These are phyloP conservation scores for Drosophila nigromelanica DNA, from an alignment of 1,140 invertebrate genomes.

Conservation along the genomic window DNA sequence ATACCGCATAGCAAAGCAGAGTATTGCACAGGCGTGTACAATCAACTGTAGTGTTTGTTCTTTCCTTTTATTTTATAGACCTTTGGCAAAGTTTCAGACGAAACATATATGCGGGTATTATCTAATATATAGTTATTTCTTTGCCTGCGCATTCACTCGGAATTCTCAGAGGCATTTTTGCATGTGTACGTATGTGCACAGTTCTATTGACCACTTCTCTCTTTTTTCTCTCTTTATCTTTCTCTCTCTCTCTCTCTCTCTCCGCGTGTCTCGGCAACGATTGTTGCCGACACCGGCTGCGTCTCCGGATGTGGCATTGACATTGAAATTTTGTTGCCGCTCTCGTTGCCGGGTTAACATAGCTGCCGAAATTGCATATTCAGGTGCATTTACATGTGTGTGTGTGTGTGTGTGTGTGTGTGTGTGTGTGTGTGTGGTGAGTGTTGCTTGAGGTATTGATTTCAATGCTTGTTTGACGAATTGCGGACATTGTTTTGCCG, in stretches of 20 bases:
- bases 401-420: neutral
- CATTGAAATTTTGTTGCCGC: constrained; percentile 49
- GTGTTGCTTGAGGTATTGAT: constrained; percentile 44
- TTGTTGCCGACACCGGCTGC: constrained; percentile 12
- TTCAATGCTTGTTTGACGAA: constrained; percentile 26
- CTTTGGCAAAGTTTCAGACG: constrained; percentile 42
- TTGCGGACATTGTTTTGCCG: constrained; percentile 11
- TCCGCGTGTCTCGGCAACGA: neutral
- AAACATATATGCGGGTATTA: constrained; percentile 23
- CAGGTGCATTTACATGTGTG: constrained; percentile 21
- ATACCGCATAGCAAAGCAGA: too few species aligned
- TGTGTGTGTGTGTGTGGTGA: constrained; percentile 1
- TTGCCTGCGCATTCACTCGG: neutral
- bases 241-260: constrained; percentile 13
- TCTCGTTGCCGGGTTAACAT: constrained; percentile 29
- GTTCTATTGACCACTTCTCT: neutral
- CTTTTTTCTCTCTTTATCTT: neutral
- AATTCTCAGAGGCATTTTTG: too few species aligned
- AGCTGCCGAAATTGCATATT: constrained; percentile 51
- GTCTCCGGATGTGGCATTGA: constrained; percentile 54
- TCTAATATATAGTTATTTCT: constrained; percentile 40
- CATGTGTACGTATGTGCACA: too few species aligned
- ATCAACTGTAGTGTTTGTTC: neutral
- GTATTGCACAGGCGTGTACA: neutral
- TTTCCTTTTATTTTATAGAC: constrained; percentile 24